Evolutionary conservation across 1,140 invertebrate species (phyloP).

Genomic region (Pentalonia nigronervosa): DNA sequence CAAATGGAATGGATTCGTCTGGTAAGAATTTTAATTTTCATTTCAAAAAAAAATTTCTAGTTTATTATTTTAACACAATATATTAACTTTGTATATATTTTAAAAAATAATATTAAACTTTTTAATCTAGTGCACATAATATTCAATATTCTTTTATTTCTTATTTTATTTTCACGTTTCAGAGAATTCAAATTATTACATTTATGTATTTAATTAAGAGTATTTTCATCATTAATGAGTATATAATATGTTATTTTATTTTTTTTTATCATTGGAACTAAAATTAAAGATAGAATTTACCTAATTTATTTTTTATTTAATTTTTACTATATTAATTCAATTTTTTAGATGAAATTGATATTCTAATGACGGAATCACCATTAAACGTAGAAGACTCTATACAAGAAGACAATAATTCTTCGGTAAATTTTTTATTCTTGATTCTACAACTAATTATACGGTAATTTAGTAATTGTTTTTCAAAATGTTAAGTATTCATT

Average conservation of each 20-base stretch:
- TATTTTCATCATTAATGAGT: background rate
- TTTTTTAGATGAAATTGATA: background rate
- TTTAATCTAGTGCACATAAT: background rate
- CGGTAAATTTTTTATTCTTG: background rate
- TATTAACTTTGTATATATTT: too few relatives aligned
- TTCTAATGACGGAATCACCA: background rate
- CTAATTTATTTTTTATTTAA: too few relatives aligned
- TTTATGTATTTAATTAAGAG: background rate
- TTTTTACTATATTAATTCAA: background rate
- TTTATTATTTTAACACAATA: too few relatives aligned
- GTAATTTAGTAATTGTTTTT: background rate
- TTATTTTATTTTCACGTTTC: background rate
- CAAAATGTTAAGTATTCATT: background rate
- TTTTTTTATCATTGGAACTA: background rate
- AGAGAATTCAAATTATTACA: background rate
- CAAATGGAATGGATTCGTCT: background rate
- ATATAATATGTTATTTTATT: background rate
- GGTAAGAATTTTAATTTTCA: background rate
- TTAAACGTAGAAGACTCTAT: background rate
- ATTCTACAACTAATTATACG: background rate
- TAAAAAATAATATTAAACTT: too few relatives aligned
- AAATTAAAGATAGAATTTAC: background rate
- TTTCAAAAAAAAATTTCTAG: too few relatives aligned
- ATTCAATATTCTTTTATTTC: background rate
- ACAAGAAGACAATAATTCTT: background rate